Evolutionary conservation across 37 sponge, comb jelly and placozoan genomes (phyloP).

Genomic region (Eunapius fragilis): DNA sequence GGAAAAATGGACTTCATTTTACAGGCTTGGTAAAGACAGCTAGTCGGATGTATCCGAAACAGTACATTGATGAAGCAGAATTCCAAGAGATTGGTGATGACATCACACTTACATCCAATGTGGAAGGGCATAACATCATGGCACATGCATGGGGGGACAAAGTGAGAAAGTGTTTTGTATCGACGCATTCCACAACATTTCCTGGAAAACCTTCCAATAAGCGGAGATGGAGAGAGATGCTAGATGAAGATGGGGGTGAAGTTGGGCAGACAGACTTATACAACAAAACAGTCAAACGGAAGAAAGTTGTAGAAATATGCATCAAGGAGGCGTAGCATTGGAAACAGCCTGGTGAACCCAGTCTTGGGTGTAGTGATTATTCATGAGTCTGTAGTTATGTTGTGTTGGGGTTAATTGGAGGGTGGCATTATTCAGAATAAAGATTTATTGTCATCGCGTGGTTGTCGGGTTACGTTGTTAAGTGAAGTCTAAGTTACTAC

Average conservation of each 20-base stretch:
- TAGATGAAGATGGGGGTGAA: not conserved
- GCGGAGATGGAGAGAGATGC: not conserved
- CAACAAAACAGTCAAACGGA: not conserved
- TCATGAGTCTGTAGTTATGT: too few species aligned
- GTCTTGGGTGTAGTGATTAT: too few species aligned
- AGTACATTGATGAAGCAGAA: not conserved
- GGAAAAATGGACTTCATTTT: not conserved
- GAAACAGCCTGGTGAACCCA: too few species aligned
- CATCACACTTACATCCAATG: not conserved
- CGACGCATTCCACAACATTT: not conserved
- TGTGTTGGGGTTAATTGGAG: too few species aligned
- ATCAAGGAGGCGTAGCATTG: too few species aligned
- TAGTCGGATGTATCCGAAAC: not conserved
- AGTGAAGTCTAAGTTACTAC: not conserved
- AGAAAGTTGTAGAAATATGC: not conserved
- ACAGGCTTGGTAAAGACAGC: not conserved
- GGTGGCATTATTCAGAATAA: too few species aligned
- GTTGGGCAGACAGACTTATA: not conserved
- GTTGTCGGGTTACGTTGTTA: too few species aligned
- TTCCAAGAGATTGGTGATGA: not conserved
- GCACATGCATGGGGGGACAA: not conserved
- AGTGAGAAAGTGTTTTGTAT: not conserved
- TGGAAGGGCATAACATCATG: not conserved
- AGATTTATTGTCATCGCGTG: too few species aligned
- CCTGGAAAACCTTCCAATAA: not conserved